Base-by-base conservation (phyloP, 1,140 invertebrate genomes). In the Conus betulinus region DNA sequence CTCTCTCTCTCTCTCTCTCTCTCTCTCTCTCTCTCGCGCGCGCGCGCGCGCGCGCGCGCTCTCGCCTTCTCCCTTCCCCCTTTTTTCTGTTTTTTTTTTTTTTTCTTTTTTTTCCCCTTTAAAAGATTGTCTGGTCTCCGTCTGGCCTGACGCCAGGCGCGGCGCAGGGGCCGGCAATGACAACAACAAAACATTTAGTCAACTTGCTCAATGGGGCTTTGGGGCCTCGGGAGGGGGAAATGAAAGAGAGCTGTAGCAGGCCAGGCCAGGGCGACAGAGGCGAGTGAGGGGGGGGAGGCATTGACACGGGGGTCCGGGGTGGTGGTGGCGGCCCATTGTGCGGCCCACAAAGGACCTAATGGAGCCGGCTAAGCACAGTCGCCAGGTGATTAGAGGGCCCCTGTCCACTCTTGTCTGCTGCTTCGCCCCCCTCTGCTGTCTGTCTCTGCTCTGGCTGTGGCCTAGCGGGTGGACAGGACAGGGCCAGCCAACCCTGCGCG, bases 171-270 rank as follows among this genome's bases (percentile, higher is more conserved):
- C 8, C 23, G 83, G 60, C 27, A 39, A 17, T 39, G 84, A 71
- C 84, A 63, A 85, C 83, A 88, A 88, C 88, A 88, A 88, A 88
- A 88, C 88, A 67, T 78, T 88, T 88, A 88, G 82, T 85, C 88
- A 71, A 78, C 88, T 85, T 81, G 83, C 63, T 88, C 83, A 88
- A 88, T 85, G 84, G 87, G 88, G 71, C 87, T 88, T 67, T 60
- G 55, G 87, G 52, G 10, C 63, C 51, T 13, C 10, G 79, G 57
- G 23, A 87, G 81, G 52, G 57, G 15, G 55, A 71, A 23, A 17
- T 11, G 76, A 11, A 78, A 25, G n/a, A 25, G 5, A 15, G 76
- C n/a, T 71, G 67, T 71, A 17, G 67, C 76, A 20, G 20, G 39
- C 39, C 52, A 17, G 78, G 78, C 23, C n/a, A 83, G 5, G 23